Evolutionary conservation across 2,797 vertebrate genomes (phyloP).

Genomic region (Psittacula derbiana): DNA sequence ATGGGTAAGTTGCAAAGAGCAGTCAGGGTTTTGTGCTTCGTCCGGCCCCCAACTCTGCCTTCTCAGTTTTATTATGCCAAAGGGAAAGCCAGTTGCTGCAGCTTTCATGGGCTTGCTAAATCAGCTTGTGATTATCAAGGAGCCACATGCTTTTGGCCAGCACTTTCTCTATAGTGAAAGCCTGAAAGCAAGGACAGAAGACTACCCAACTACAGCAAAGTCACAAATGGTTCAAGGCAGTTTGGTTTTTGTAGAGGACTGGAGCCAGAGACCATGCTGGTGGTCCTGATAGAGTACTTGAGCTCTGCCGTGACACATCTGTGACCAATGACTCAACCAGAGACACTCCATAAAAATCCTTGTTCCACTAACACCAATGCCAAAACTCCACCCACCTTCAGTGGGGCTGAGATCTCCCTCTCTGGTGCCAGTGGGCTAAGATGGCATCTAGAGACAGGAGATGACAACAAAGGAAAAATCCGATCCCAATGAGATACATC

Average conservation of each 20-base stretch:
- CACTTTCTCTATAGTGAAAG: background rate
- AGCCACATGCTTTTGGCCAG: background rate
- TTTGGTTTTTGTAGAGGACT: background rate
- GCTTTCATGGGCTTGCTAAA: background rate
- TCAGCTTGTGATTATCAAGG: background rate
- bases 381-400: background rate
- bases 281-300: background rate
- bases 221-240: background rate
- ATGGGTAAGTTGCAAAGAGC: background rate
- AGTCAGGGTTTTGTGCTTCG: background rate
- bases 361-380: background rate
- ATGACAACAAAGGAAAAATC: background rate
- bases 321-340: background rate
- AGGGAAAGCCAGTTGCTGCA: background rate
- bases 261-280: background rate
- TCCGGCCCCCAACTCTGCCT: background rate
- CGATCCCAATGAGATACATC: background rate
- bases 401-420: background rate
- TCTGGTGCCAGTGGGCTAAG: fast-evolving
- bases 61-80: background rate
- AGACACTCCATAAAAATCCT: background rate
- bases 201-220: background rate
- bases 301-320: background rate
- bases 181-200: background rate
- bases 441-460: background rate